Conservation (phyloP, 2,888 invertebrate genomes). For the Gandaritis pyraliata region DNA sequence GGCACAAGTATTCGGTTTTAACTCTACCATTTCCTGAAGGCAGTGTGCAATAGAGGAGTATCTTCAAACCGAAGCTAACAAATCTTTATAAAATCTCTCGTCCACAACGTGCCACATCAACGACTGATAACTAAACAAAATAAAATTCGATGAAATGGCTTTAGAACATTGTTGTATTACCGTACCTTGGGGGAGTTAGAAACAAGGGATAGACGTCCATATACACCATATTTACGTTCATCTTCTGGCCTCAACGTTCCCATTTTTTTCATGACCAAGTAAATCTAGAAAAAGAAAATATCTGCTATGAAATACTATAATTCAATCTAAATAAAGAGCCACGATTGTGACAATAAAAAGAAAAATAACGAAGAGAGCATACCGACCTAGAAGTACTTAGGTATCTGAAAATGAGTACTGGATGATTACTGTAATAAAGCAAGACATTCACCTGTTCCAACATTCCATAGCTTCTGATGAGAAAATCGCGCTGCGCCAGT, state of each 20-base stretch:
- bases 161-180: conserved; percentile 55
- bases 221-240: conserved; percentile 87
- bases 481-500: conserved; percentile 87
- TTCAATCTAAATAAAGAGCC: no score
- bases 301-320: not conserved
- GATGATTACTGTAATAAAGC: no score
- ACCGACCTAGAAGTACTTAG: not conserved
- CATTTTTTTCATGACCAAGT: conserved; percentile 88
- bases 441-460: conserved; percentile 78
- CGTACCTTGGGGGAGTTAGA: conserved; percentile 71
- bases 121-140: conserved; percentile 6
- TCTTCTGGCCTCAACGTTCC: conserved; percentile 86
- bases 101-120: conserved; percentile 4
- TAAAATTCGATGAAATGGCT: conserved; percentile 57
- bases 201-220: conserved; percentile 76
- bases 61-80: no score
- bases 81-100: no score
- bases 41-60: no score
- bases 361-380: not conserved
- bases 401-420: not conserved
- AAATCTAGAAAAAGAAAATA: conserved; percentile 69
- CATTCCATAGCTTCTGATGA: conserved; percentile 88
- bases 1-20: not conserved
- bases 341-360: no score
- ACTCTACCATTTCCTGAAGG: not conserved